Evolutionary conservation across 2,888 invertebrate species (phyloP), one percentile per base, ranked within the genome.

Genomic region (Pandemis heparana): DNA sequence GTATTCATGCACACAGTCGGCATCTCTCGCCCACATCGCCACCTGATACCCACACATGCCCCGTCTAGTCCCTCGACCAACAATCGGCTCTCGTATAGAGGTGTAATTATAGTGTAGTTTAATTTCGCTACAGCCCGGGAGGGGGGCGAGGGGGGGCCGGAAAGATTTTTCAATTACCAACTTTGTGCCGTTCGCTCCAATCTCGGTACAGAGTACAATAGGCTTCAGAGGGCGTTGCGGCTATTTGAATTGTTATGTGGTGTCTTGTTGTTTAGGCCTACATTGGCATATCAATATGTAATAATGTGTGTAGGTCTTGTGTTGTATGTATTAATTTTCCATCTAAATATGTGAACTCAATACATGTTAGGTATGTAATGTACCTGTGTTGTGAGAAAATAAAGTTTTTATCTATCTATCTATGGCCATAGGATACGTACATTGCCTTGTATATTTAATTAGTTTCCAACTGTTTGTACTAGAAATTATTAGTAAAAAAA

Each of bases 121-220:
- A 79, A 79, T 79, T 78, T 76, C 74, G 75, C 69, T 63, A 68
- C 75, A 59, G 68, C 53, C 65, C 67, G 63, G 70, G 66, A 62
- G 63, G 70, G 76, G 56, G 67, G 23, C 23, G 23, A 60, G 69
- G 76, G 60, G 76, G 73, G 72, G 66, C 75, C 87, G 87, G 89
- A 89, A 89, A 91, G 90, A 92, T 92, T 92, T 92, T 92, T 92
- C 92, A 92, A 92, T 92, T 92, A 92, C 91, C 88, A 91, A 92
- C 89, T 92, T 91, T 90, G 90, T 90, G 89, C 91, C 88, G 87
- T 82, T 83, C 86, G 88, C 89, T 91, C 88, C 90, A 91, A 91
- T 92, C 92, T 89, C 79, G 73, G 82, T 76, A 77, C 78, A 80
- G 77, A 80, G 81, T 80, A 76, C 61, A 77, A 74, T 70, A 63